Evolutionary conservation across 1,140 invertebrate genomes (phyloP).

Genomic region (Latrodectus geometricus): DNA sequence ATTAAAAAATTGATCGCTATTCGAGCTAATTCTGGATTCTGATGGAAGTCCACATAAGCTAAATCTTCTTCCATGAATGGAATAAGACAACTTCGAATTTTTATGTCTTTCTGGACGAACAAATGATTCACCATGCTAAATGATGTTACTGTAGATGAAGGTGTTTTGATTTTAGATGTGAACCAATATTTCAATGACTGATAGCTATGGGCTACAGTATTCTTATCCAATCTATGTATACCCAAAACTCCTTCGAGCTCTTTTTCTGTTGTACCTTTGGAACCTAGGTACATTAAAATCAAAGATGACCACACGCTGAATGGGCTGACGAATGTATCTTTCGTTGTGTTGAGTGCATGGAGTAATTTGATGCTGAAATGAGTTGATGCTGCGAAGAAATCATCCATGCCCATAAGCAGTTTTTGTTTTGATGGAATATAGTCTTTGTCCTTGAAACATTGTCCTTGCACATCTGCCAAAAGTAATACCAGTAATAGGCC

Average conservation of each 20-base stretch:
- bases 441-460: constrained; percentile 38
- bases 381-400: constrained; percentile 33
- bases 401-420: constrained; percentile 25
- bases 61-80: constrained; percentile 36
- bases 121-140: constrained; percentile 30
- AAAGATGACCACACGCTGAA: constrained; percentile 64
- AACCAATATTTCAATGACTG: constrained; percentile 35
- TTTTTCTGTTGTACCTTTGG: constrained; percentile 65
- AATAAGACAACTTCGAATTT: constrained; percentile 20
- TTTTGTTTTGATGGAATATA: constrained; percentile 16
- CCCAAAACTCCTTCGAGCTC: constrained; percentile 64
- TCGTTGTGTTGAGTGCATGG: constrained; percentile 37
- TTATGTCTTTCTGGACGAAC: constrained; percentile 65
- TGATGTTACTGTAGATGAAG: constrained; percentile 73
- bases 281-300: constrained; percentile 65
- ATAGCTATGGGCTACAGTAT: constrained; percentile 45
- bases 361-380: constrained; percentile 34
- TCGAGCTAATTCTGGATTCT: constrained; percentile 63
- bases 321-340: constrained; percentile 63
- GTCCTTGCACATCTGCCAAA: constrained; percentile 8
- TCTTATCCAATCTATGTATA: constrained; percentile 60
- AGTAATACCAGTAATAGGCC: neutral
- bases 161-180: constrained; percentile 47
- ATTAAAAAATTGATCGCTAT: constrained; percentile 80
- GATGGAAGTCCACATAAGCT: constrained; percentile 36